Base-by-base conservation (phyloP, 2,888 invertebrate species). In the Nysson spinosus region DNA sequence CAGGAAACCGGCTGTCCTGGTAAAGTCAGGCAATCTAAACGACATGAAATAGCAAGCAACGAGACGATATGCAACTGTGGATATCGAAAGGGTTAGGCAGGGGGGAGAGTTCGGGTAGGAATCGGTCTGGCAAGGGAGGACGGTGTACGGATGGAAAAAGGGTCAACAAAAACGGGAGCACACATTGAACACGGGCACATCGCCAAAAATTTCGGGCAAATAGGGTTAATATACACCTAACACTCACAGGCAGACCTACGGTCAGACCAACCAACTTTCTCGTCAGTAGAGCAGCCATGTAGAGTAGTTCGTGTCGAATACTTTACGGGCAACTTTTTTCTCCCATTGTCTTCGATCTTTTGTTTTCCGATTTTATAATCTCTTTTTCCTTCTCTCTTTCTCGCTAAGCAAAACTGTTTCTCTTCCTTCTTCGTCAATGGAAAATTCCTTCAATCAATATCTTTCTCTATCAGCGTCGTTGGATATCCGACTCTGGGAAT, bases 171-270 rank as follows among this genome's bases (percentile, higher is more conserved):
- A 67, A 54, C 30, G 40, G 68, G 79, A 68, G 58, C 67, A 81
- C 72, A 79, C 78, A 81, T 69, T 68, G 77, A 80, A 80, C 69
- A 83, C 75, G 78, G 81, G 78, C 81, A 79, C 79, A 82, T 82
- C 57, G 78, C 77, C 79, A 82, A 80, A 71, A 63, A 69, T 49
- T 56, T 79, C 78, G 82, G 80, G 80, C 78, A 83, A 77, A 78
- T 76, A 79, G 73, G 72, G 68, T 77, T 68, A 73, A 69, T 75
- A 62, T 72, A 84, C 83, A 83, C 85, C 83, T 83, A 85, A 83
- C 85, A 85, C 83, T 80, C 79, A 85, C 85, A 85, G 77, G 85
- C 85, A 85, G 79, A 83, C 79, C 82, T 83, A 85, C 81, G 66
- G 71, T 79, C 76, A 80, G 80, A 81, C 70, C 73, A 81, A 83